phyloP scores from a whole-genome alignment of 2,797 vertebrate species.

The Sebastes trivittatus region DNA sequence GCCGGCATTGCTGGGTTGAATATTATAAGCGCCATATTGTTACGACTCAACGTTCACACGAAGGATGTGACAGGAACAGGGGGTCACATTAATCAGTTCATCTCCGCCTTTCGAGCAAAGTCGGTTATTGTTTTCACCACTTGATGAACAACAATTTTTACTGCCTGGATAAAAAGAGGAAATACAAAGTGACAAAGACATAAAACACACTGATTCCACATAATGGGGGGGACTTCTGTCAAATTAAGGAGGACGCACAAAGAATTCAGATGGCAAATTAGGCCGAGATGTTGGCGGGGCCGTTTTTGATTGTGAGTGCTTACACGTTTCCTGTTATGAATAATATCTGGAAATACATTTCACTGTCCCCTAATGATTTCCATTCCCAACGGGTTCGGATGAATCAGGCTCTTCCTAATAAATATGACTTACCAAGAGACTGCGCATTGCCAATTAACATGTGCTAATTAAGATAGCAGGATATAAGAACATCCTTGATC shows the following conservation, averaged over 20 bases:
- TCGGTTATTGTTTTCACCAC: not conserved
- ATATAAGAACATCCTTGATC: constrained; percentile 75
- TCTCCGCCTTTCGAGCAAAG: not conserved
- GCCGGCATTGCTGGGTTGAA: constrained; percentile 19
- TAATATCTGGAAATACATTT: constrained; percentile 63
- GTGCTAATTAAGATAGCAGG: constrained; percentile 78
- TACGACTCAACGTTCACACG: constrained; percentile 31
- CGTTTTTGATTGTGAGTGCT: constrained; percentile 49
- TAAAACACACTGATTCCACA: constrained; percentile 17
- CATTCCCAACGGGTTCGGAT: constrained; percentile 57
- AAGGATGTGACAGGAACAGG: constrained; percentile 32
- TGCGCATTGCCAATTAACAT: constrained; percentile 72
- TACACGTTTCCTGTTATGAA: constrained; percentile 59
- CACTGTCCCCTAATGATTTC: constrained; percentile 63
- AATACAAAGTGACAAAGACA: not conserved
- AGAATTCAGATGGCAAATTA: constrained; percentile 36
- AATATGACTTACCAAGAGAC: constrained; percentile 75
- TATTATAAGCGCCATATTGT: constrained; percentile 41
- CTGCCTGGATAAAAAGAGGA: not conserved
- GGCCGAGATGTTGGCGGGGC: constrained; percentile 22
- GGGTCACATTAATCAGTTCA: constrained; percentile 22
- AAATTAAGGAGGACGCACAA: constrained; percentile 13
- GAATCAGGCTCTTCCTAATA: constrained; percentile 68
- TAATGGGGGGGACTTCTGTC: not conserved
- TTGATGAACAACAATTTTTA: not conserved